Conservation (phyloP, 2,888 invertebrate genomes). For the Chaetogeoica ovagalla region DNA sequence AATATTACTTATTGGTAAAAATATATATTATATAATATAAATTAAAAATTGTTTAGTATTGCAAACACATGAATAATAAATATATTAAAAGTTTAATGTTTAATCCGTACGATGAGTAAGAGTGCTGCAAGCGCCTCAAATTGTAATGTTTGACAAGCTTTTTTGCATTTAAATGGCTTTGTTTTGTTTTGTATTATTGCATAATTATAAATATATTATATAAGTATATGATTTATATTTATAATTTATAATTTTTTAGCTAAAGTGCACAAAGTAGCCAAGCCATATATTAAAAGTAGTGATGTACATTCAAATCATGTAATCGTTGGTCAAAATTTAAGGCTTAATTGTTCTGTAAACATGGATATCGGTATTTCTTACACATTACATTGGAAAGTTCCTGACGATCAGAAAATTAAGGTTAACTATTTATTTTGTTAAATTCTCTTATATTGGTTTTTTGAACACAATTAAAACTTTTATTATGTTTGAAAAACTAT, state of each 20-base stretch:
- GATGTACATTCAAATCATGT: conserved; percentile 58
- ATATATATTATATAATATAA: too few species aligned
- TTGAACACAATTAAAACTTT: neutral
- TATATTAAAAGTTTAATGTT: too few species aligned
- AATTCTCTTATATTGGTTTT: neutral
- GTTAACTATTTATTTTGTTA: conserved; percentile 49
- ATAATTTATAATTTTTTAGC: conserved; percentile 48
- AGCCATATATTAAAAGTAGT: conserved; percentile 54
- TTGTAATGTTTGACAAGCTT: conserved; percentile 12
- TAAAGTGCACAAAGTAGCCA: conserved; percentile 9
- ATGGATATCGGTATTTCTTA: conserved; percentile 57
- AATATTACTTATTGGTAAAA: too few species aligned
- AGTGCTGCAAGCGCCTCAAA: too few species aligned
- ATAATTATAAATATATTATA: neutral
- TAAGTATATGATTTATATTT: neutral
- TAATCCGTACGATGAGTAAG: too few species aligned
- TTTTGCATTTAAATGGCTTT: conserved; percentile 17
- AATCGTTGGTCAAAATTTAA: conserved; percentile 58
- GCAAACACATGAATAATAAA: too few species aligned
- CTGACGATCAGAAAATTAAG: conserved; percentile 55
- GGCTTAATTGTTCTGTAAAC: conserved; percentile 58
- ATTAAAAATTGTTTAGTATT: too few species aligned
- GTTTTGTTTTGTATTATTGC: neutral
- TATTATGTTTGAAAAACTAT: neutral
- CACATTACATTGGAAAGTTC: conserved; percentile 59